Evolutionary conservation across 2,888 invertebrate genomes (phyloP).

Genomic region (Lydus trimaculatus): DNA sequence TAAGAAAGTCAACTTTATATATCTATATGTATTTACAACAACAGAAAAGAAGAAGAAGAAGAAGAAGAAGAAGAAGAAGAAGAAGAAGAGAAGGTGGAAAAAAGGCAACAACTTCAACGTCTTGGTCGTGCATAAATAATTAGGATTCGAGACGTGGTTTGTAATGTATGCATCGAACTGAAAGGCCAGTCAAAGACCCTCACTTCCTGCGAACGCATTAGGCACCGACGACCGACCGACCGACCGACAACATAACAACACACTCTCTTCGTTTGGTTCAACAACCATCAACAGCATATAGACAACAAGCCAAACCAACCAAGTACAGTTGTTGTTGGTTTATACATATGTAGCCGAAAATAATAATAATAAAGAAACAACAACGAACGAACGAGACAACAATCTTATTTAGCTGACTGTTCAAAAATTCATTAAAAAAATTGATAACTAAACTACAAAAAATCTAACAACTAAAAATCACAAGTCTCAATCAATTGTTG

Average conservation of each 20-base stretch:
- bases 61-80: no score
- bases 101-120: constrained; percentile 9
- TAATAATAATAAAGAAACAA: constrained; percentile 18
- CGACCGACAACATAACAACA: constrained; percentile 1
- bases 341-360: constrained; percentile 12
- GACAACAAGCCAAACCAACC: neutral
- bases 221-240: constrained; percentile 21
- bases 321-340: neutral
- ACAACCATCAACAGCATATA: constrained; percentile 11
- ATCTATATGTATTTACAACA: neutral
- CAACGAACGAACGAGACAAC: constrained; percentile 9
- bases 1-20: constrained; percentile 6
- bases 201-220: constrained; percentile 35
- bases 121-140: constrained; percentile 34
- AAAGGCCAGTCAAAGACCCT: constrained; percentile 44
- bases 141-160: constrained; percentile 32
- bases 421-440: neutral
- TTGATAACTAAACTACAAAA: constrained; percentile 9
- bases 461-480: constrained; percentile 43
- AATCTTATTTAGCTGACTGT: neutral
- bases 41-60: neutral
- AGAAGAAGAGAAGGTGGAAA: neutral
- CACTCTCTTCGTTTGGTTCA: constrained; percentile 16
- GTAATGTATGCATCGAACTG: constrained; percentile 39
- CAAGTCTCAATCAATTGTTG: constrained; percentile 40